Percentiles rank a stretch among this genome's conserved stretches.
phyloP scores from a whole-genome alignment of 2,113 vertebrate species.

The Lepisosteus oculatus region DNA sequence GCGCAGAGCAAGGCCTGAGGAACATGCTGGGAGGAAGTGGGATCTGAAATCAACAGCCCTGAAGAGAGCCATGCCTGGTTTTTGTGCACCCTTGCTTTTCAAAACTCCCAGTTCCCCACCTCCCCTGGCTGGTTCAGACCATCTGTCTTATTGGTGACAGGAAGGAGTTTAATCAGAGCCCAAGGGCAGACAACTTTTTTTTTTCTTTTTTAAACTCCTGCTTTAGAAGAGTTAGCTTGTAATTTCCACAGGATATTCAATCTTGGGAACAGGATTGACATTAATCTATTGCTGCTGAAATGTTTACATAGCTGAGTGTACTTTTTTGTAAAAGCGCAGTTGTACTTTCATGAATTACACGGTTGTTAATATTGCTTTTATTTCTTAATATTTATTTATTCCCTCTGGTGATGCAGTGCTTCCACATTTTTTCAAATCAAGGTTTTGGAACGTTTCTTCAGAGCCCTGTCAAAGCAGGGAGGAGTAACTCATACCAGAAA shows the following conservation, averaged over 20 bases:
- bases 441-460: background rate
- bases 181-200: background rate
- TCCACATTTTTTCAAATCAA: background rate
- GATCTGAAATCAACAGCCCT: background rate
- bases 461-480: background rate
- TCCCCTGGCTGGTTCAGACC: background rate
- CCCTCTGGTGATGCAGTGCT: background rate
- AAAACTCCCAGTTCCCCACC: background rate
- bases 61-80: rapidly evolving
- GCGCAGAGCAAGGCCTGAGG: constrained; percentile 10
- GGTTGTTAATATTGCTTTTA: constrained; percentile 2
- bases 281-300: constrained; percentile 9
- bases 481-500: background rate
- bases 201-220: background rate
- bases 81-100: background rate
- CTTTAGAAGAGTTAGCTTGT: background rate
- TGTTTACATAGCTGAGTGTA: constrained; percentile 20
- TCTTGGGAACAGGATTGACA: constrained; percentile 15
- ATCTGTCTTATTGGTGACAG: rapidly evolving
- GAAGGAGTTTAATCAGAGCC: background rate
- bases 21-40: constrained; percentile 22
- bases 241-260: constrained; percentile 32
- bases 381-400: background rate
- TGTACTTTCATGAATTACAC: background rate
- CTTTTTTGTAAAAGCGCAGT: constrained; percentile 4